A percentile compares a stretch with the other conserved stretches of the same genome.
phyloP scores from a whole-genome alignment of 2,113 vertebrate genomes.

The Pollachius pollachius region DNA sequence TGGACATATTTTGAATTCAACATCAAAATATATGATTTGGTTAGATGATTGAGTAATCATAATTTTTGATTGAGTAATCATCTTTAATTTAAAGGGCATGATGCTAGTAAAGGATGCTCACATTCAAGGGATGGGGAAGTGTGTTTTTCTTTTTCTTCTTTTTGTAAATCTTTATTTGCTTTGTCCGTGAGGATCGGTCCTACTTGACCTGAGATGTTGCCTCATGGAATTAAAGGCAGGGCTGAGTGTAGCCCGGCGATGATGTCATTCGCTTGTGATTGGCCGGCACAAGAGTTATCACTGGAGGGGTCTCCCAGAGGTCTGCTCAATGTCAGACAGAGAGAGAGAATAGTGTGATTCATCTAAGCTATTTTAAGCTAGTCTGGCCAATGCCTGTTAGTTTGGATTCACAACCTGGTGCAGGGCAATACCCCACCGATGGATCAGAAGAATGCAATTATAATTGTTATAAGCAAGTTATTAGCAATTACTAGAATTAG shows the following conservation, averaged over 20 bases:
- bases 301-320: constrained; percentile 27
- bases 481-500: too few species aligned
- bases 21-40: too few species aligned
- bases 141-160: too few species aligned
- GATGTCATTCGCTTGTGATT: constrained; percentile 36
- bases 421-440: too few species aligned
- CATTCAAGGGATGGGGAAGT: too few species aligned
- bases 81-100: too few species aligned
- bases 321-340: constrained; percentile 21
- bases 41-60: too few species aligned
- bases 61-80: too few species aligned
- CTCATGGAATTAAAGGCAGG: constrained; percentile 7
- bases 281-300: constrained; percentile 31
- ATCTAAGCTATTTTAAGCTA: not conserved
- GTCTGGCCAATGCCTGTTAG: not conserved
- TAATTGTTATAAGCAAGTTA: too few species aligned
- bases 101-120: too few species aligned
- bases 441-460: too few species aligned
- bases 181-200: not conserved
- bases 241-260: constrained; percentile 22
- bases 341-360: not conserved
- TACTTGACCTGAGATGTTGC: constrained; percentile 33
- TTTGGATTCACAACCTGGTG: not conserved
- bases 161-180: not conserved
- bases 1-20: too few species aligned